Conservation (phyloP, 2,888 invertebrate species). For the Saturnia japonica region DNA sequence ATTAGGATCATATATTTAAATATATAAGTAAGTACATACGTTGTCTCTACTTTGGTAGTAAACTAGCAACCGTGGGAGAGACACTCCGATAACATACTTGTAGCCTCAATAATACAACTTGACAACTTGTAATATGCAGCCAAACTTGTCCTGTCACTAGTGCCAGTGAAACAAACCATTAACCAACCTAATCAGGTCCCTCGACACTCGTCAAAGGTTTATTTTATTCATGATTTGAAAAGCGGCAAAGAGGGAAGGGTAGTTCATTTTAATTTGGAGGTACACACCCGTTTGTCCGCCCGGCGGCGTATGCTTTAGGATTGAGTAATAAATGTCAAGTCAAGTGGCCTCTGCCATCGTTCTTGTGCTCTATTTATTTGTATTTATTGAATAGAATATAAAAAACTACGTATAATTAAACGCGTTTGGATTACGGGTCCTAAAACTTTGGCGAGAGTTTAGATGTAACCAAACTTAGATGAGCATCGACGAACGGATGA, state of each 20-base stretch:
- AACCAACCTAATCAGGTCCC: constrained; percentile 57
- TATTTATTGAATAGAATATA: constrained; percentile 50
- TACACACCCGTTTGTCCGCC: constrained; percentile 59
- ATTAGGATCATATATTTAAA: constrained; percentile 1
- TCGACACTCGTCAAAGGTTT: constrained; percentile 36
- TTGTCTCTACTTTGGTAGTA: background rate
- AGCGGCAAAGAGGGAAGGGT: constrained; percentile 37
- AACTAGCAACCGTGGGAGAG: constrained; percentile 57
- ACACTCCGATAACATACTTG: constrained; percentile 55
- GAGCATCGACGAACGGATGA: constrained; percentile 48
- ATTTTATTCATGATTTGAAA: constrained; percentile 32
- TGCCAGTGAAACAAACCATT: constrained; percentile 56
- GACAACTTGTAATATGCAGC: constrained; percentile 69
- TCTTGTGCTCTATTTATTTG: constrained; percentile 69
- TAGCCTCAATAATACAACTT: constrained; percentile 65
- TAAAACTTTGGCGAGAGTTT: constrained; percentile 50
- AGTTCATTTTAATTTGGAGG: constrained; percentile 66
- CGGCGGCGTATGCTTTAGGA: constrained; percentile 71
- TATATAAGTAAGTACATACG: constrained; percentile 4
- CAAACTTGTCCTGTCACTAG: constrained; percentile 69
- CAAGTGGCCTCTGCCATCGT: constrained; percentile 69
- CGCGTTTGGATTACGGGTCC: constrained; percentile 38
- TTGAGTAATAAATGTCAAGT: constrained; percentile 80
- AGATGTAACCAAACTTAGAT: constrained; percentile 59
- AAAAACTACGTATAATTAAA: constrained; percentile 38